Conservation (phyloP, 2,113 vertebrate genomes). For the Nyctereutes procyonoides region DNA sequence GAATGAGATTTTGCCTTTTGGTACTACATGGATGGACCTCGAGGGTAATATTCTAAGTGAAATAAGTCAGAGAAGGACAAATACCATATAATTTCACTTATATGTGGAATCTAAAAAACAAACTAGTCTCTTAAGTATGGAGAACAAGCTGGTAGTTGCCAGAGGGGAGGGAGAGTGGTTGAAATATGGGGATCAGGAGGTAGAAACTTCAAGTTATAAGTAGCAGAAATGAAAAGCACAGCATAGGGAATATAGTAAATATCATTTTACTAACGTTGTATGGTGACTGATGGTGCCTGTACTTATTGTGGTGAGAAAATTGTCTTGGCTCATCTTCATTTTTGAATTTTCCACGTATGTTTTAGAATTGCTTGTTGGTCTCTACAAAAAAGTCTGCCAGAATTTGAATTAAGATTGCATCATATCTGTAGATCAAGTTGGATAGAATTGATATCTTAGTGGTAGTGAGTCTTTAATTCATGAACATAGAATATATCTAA, state of each 20-base stretch:
- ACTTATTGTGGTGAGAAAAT: background rate
- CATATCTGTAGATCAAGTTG: background rate
- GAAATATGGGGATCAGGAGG: background rate
- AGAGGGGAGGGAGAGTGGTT: background rate
- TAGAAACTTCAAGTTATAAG: background rate
- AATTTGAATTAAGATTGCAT: background rate
- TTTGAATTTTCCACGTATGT: background rate
- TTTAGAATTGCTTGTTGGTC: background rate
- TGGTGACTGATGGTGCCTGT: background rate
- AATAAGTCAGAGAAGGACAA: too few relatives aligned
- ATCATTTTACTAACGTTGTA: background rate
- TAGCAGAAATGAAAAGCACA: background rate
- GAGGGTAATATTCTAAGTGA: too few relatives aligned
- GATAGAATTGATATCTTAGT: background rate
- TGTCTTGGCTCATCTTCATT: background rate
- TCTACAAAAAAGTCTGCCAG: background rate
- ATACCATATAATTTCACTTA: too few relatives aligned
- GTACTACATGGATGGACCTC: too few relatives aligned
- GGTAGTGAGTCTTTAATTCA: background rate
- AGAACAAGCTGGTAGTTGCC: too few relatives aligned
- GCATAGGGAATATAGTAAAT: background rate
- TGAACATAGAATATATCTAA: background rate
- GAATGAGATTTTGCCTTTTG: too few relatives aligned
- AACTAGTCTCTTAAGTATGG: too few relatives aligned
- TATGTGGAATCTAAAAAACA: too few relatives aligned